Evolutionary conservation across 1,140 invertebrate species (phyloP), one percentile per base, ranked within the genome.

Genomic region (Heliconius hermathena): DNA sequence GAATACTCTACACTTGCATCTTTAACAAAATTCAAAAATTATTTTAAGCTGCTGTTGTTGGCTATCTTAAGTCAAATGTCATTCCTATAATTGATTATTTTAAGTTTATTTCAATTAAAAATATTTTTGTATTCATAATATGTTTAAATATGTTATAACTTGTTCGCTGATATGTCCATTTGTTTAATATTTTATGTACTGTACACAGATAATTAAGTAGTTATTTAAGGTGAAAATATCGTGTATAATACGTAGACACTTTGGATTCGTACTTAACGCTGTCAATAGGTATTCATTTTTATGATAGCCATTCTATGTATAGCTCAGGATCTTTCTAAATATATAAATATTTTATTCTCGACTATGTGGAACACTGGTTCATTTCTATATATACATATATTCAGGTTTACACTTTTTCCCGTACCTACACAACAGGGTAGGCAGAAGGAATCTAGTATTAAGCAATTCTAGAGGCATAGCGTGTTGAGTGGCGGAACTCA

Each of bases 171-270:
- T 85, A 83, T 83, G 83, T 83, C 76, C 71, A 77, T 74, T 74
- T 73, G 66, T 81, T 77, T 74, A 77, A 80, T 78, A 79, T 85
- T 88, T 88, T 84, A 89, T 86, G 80, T 84, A 73, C 49, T 84
- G 84, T 89, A 83, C 66, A 81, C 85, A 86, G 83, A 85, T 88
- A 84, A 89, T 90, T 86, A 89, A 89, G 86, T 76, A 85, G 88
- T 88, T 88, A 85, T 74, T 88, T 88, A 73, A 77, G 80, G 78
- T 82, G 81, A 88, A 85, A 82, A 85, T 82, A 79, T 75, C 73
- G 60, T 74, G 74, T 66, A 46, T 80, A 81, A 75, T 76, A 74
- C 78, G 87, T 85, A 83, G 71, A 80, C 79, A 78, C 60, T 80
- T 83, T 71, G 76, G 78, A 76, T 82, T 81, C 73, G 81, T 85